Percentiles rank a stretch among this genome's conserved stretches.
phyloP scores from a whole-genome alignment of 2,113 vertebrate genomes.

The Alethe castanea region DNA sequence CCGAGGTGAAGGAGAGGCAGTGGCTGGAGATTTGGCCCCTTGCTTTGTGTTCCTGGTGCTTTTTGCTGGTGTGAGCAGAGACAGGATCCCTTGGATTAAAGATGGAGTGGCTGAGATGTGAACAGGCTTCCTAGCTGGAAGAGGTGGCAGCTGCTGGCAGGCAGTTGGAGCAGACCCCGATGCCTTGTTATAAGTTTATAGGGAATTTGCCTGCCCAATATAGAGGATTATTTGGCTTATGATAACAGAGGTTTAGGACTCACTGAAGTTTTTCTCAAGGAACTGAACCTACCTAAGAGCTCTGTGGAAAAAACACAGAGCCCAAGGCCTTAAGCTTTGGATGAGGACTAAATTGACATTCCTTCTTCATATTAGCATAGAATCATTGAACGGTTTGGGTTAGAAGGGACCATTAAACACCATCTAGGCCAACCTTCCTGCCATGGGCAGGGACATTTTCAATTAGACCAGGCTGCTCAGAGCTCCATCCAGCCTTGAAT shows the following conservation, averaged over 20 bases:
- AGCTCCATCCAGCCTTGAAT: neutral
- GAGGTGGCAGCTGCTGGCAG: neutral
- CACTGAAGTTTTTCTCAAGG: neutral
- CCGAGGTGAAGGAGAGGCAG: neutral
- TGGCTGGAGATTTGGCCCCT: neutral
- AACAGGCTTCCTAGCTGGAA: rapidly evolving
- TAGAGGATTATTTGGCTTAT: neutral
- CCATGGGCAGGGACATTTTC: neutral
- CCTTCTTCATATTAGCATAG: neutral
- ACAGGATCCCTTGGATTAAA: rapidly evolving
- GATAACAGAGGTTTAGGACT: neutral
- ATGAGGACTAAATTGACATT: neutral
- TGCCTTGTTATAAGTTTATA: neutral
- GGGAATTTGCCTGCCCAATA: neutral
- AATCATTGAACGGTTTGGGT: neutral
- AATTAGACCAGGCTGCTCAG: neutral
- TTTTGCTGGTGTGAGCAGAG: neutral
- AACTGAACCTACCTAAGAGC: neutral
- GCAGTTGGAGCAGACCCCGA: neutral
- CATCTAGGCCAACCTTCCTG: neutral
- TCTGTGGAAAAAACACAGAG: neutral
- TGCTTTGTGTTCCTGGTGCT: neutral
- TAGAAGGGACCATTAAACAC: neutral
- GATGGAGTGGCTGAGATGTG: neutral
- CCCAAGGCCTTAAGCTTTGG: neutral